phyloP scores from a whole-genome alignment of 2,797 vertebrate species.

The Gymnothorax reevesii region DNA sequence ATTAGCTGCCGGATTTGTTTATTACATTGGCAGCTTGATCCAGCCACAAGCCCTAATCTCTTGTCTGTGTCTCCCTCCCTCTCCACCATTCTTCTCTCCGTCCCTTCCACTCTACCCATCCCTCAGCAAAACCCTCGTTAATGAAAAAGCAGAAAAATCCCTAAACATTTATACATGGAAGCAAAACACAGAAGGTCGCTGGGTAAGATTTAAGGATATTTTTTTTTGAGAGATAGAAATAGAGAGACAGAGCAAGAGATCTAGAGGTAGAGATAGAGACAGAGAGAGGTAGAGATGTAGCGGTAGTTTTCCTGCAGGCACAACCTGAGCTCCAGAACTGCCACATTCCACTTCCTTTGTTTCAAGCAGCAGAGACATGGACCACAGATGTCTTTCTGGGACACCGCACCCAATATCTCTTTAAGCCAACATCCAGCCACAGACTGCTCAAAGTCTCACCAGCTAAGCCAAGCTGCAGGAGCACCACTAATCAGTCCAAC shows the following conservation, averaged over 20 bases:
- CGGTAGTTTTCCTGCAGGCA: neutral
- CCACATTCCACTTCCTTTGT: neutral
- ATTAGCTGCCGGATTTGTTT: neutral
- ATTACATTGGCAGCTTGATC: no score
- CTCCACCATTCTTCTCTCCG: no score
- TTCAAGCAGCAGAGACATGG: neutral
- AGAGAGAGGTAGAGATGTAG: neutral
- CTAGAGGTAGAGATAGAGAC: no score
- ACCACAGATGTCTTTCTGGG: neutral
- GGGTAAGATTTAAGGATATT: neutral
- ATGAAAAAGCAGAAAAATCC: no score
- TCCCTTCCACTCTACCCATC: no score
- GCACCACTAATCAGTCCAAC: neutral
- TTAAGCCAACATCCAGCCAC: neutral
- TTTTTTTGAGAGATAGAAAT: neutral
- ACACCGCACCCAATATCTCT: neutral
- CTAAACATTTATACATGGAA: neutral
- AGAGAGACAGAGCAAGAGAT: no score
- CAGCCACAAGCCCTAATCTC: no score
- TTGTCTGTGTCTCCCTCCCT: no score
- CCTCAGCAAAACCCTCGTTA: no score
- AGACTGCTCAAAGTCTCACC: neutral
- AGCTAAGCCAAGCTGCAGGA: neutral
- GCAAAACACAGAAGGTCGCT: neutral
- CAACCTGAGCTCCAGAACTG: neutral